These are phyloP conservation scores for Seriola aureovittata DNA, from an alignment of 2,113 vertebrate species.

Conservation along the genomic window DNA sequence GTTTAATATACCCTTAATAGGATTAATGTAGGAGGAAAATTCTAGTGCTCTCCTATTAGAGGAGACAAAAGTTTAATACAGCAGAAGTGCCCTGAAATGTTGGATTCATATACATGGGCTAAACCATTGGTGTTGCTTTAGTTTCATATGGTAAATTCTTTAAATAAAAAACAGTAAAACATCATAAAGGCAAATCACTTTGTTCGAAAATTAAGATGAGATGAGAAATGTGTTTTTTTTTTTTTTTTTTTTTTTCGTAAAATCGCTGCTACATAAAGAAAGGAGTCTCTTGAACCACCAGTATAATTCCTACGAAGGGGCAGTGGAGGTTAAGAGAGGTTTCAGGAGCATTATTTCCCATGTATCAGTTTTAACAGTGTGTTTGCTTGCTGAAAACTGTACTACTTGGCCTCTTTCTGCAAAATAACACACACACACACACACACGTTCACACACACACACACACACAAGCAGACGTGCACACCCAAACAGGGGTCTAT, in stretches of 20 bases:
- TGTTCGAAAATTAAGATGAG: constrained; percentile 54
- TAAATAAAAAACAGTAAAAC: constrained; percentile 65
- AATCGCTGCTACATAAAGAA: constrained; percentile 72
- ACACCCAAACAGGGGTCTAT: constrained; percentile 48
- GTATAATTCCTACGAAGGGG: constrained; percentile 38
- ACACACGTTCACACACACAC: constrained; percentile 24
- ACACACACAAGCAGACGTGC: constrained; percentile 36
- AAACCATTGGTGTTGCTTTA: constrained; percentile 59
- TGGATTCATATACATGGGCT: constrained; percentile 39
- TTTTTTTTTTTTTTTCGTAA: constrained; percentile 41
- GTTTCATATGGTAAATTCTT: constrained; percentile 51
- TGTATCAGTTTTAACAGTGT: constrained; percentile 44
- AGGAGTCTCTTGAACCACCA: constrained; percentile 61
- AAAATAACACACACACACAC: constrained; percentile 36
- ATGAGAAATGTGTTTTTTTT: constrained; percentile 51
- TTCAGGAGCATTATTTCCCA: constrained; percentile 37
- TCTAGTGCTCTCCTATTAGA: constrained; percentile 35
- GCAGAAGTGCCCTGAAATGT: constrained; percentile 56
- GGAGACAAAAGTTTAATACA: constrained; percentile 47
- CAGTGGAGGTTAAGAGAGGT: constrained; percentile 38
- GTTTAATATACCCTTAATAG: constrained; percentile 43
- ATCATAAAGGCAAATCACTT: constrained; percentile 55
- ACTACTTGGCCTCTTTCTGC: constrained; percentile 51
- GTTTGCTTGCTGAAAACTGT: constrained; percentile 57
- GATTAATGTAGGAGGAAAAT: constrained; percentile 46